Evolutionary conservation across 2,797 vertebrate genomes (phyloP), one percentile per base, ranked within the genome.

Genomic region (Dipus sagitta): DNA sequence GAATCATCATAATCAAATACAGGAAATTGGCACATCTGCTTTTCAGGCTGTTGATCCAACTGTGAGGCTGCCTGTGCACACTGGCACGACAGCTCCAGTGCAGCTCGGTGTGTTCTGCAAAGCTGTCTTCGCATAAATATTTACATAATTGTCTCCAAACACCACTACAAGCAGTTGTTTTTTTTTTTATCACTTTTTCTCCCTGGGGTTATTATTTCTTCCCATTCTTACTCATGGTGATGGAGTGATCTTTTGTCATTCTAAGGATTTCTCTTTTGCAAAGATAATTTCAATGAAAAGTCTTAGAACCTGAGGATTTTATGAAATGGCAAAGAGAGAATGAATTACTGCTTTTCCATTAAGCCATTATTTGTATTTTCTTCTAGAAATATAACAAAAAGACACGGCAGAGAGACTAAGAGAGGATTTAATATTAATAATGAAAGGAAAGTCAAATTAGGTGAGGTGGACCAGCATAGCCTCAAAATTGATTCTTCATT

Each of bases 1-100:
- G 96, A 97, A 79, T 97, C 97, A 98, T 98, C 98, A 97, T 98
- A 97, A 98, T 98, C 97, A 98, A 97, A 97, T 86, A 96, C 97
- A 98, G 98, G 98, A 98, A 98, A 98, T 97, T 97, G 97, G 97
- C 98, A 98, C 98, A 98, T 98, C 98, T 98, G 98, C 98, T 98
- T 98, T 98, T 95, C 91, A 95, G 97, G 96, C 98, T 98, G 97
- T 93, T 95, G 97, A 96, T 97, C 96, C 97, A 94, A 95, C 72
- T 70, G 97, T 14, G 97, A 95, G 96, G 93, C 96, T 97, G 96
- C 97, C 97, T 30, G 67, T 62, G 93, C 60, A 3, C 2, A 0
- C 97, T 96, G 97, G 96, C 97, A 95, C 87, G 32, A 81, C 54
- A 84, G 95, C 90, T 97, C 96, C 89, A 95, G 95, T 95, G 98